phyloP scores from a whole-genome alignment of 2,113 vertebrate species.

The Dipodomys spectabilis region DNA sequence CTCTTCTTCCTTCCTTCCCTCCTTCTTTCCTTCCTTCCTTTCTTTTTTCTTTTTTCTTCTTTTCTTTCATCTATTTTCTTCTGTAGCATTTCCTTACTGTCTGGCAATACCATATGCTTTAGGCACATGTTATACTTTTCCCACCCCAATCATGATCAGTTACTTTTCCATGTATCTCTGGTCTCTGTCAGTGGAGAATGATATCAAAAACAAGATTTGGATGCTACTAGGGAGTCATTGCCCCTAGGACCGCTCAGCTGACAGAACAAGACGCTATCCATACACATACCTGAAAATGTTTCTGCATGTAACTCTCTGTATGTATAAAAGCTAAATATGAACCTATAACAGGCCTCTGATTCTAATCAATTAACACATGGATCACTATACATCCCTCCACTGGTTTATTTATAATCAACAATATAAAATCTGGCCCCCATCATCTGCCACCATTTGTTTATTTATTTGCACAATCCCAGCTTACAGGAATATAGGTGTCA shows the following conservation, averaged over 20 bases:
- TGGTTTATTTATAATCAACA: background rate
- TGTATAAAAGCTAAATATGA: background rate
- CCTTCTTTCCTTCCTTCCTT: background rate
- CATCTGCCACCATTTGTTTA: background rate
- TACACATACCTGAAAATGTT: background rate
- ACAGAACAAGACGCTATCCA: background rate
- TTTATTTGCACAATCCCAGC: background rate
- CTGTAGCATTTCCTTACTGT: background rate
- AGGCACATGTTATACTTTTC: background rate
- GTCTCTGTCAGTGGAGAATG: background rate
- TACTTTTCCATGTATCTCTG: background rate
- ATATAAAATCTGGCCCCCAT: background rate
- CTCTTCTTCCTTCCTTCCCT: no score
- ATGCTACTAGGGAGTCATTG: background rate
- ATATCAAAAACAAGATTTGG: background rate
- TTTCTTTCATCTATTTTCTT: background rate
- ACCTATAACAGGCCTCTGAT: background rate
- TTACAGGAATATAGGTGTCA: background rate
- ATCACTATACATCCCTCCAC: background rate
- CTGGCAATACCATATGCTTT: background rate
- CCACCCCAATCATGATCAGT: background rate
- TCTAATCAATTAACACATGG: background rate
- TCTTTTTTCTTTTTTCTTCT: background rate
- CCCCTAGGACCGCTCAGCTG: background rate
- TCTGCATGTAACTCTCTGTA: background rate